Evolutionary conservation across 2,888 invertebrate species (phyloP).

Genomic region (Cerastis leucographa): DNA sequence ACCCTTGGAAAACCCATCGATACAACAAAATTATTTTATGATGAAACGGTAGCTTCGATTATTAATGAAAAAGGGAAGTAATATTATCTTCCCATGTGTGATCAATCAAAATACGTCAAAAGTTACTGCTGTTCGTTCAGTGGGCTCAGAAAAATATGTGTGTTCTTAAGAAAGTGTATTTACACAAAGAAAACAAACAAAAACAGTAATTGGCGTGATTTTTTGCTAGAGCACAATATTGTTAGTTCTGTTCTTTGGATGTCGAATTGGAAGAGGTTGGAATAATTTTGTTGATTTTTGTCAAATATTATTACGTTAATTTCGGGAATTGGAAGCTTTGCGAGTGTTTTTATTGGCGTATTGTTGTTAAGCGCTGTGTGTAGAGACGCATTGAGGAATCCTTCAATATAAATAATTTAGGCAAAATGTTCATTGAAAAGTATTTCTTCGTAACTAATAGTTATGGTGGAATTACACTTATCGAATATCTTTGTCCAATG

Average conservation of each 20-base stretch:
- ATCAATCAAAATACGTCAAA: constrained; percentile 76
- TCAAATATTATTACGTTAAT: not conserved
- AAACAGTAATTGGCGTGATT: constrained; percentile 50
- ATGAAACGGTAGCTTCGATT: constrained; percentile 57
- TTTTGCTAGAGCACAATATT: constrained; percentile 35
- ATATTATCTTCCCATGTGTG: constrained; percentile 67
- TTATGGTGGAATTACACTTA: too few relatives aligned
- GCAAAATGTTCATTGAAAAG: not conserved
- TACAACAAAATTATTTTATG: constrained; percentile 53
- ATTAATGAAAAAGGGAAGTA: constrained; percentile 70
- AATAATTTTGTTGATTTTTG: constrained; percentile 3
- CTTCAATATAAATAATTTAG: not conserved
- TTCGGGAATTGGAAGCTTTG: not conserved
- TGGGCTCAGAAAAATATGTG: constrained; percentile 50
- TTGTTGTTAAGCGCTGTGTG: not conserved
- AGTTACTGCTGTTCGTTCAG: constrained; percentile 59
- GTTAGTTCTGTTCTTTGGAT: constrained; percentile 34
- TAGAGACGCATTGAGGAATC: not conserved
- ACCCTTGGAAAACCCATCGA: constrained; percentile 38
- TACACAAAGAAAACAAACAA: constrained; percentile 54
- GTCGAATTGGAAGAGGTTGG: constrained; percentile 7
- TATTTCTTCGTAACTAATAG: not conserved
- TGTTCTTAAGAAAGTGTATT: constrained; percentile 59
- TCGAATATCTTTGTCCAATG: too few relatives aligned
- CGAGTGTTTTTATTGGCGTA: not conserved